These are phyloP conservation scores for Cichlasoma orientale DNA, from an alignment of 2,797 vertebrate genomes.

Conservation along the genomic window DNA sequence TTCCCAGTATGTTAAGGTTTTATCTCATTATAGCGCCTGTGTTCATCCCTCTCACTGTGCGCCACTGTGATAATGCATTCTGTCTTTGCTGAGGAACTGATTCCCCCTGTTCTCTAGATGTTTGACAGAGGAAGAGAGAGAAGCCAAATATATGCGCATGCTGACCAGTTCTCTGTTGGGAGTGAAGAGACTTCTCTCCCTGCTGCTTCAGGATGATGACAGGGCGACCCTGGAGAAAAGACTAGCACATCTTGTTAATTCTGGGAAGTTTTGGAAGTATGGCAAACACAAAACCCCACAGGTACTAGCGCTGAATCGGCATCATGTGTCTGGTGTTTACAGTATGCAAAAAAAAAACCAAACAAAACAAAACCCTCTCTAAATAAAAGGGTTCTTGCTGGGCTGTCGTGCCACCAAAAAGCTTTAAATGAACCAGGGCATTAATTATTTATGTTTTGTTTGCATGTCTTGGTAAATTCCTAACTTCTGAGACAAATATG, in stretches of 20 bases:
- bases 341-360: background rate
- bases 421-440: background rate
- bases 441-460: background rate
- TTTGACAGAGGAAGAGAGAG: slow-evolving; percentile 92
- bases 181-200: slow-evolving; percentile 88
- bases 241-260: slow-evolving; percentile 82
- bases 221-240: slow-evolving; percentile 79
- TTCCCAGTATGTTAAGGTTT: slow-evolving; percentile 87
- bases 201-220: slow-evolving; percentile 87
- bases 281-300: slow-evolving; percentile 89
- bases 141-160: slow-evolving; percentile 91
- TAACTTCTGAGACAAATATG: background rate
- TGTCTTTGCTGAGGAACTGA: background rate
- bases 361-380: no score
- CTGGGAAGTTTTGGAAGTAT: slow-evolving; percentile 96
- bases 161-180: slow-evolving; percentile 93
- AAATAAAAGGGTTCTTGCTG: background rate
- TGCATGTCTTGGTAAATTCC: background rate
- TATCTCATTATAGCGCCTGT: background rate
- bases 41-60: background rate
- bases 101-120: slow-evolving; percentile 77
- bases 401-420: background rate
- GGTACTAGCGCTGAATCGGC: slow-evolving; percentile 70
- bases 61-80: background rate
- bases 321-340: background rate